Base-by-base conservation (phyloP, 1,140 invertebrate genomes). In the Parasteatoda tepidariorum region DNA sequence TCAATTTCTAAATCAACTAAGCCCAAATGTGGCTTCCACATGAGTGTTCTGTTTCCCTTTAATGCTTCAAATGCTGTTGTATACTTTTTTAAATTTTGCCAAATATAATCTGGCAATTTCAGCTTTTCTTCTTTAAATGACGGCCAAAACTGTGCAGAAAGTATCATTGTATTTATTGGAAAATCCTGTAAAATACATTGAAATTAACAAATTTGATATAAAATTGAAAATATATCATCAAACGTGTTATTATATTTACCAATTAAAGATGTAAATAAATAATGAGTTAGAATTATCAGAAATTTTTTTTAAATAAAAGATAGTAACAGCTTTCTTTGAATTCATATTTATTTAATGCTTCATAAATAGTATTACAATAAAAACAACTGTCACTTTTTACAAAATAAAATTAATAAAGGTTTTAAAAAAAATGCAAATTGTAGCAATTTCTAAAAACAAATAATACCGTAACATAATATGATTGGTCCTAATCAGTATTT, bases 61-160 rank as follows among this genome's bases (percentile, higher is more conserved):
- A 98, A 91, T 2, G 93, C 93, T 89, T 98, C 96, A 91, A 96
- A 99, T 2, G 93, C 93, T 88, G 95, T 96, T 0, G 96, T 97
- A 86, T 97, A 99, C 79, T 92, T 92, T 61, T 95, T 92, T 74
- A 99, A 92, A 87, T 95, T 93, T 83, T 93, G 91, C 87, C 95
- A 93, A 38, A 99, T 92, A 86, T 93, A 90, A 30, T 92, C 90
- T 4, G 97, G 97, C 41, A 99, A 88, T 86, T 96, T 94, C 7
- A 99, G 90, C 85, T 94, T 96, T 90, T 98, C 97, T 88, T 98
- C 96, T 88, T 98, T 96, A 84, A 99, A 96, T 24, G 94, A 92
- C 0, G 98, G 98, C 98, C 98, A 99, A 91, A 99, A 99, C 88
- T 99, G 97, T n/a, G 96, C 95, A 0, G 97, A 99, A 11, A 99